phyloP scores from a whole-genome alignment of 1,140 invertebrate genomes.

The Amphibalanus amphitrite region DNA sequence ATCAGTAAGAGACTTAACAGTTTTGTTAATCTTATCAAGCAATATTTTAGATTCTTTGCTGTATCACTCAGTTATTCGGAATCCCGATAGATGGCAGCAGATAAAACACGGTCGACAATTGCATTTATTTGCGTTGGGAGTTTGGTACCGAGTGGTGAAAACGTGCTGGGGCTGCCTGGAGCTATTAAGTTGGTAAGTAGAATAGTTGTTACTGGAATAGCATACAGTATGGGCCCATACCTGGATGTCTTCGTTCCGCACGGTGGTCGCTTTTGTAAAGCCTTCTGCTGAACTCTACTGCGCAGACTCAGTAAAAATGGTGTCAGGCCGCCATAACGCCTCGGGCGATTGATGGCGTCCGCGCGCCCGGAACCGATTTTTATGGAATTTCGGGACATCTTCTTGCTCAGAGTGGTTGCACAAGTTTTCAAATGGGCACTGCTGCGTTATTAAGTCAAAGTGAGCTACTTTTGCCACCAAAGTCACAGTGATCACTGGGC shows the following conservation, averaged over 20 bases:
- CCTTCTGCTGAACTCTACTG: not conserved
- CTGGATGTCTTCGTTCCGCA: not conserved
- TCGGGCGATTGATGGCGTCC: not conserved
- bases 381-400: not conserved
- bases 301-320: not conserved
- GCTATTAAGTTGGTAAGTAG: not conserved
- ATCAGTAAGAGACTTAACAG: too few species aligned
- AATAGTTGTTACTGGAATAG: not conserved
- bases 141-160: not conserved
- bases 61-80: not conserved
- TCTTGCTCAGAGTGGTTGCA: not conserved
- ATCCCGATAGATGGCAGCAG: not conserved
- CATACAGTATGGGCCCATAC: not conserved
- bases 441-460: not conserved
- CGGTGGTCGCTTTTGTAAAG: not conserved
- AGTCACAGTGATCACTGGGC: not conserved
- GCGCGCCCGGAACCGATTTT: not conserved
- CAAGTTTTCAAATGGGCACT: not conserved
- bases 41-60: too few species aligned
- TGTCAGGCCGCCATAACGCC: not conserved
- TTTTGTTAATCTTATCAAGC: too few species aligned
- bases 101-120: not conserved
- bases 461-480: not conserved
- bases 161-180: not conserved
- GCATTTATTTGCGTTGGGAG: not conserved